Percentiles rank a stretch among this genome's conserved stretches.
phyloP scores from a whole-genome alignment of 1,140 invertebrate genomes.

The Polypedilum vanderplanki region DNA sequence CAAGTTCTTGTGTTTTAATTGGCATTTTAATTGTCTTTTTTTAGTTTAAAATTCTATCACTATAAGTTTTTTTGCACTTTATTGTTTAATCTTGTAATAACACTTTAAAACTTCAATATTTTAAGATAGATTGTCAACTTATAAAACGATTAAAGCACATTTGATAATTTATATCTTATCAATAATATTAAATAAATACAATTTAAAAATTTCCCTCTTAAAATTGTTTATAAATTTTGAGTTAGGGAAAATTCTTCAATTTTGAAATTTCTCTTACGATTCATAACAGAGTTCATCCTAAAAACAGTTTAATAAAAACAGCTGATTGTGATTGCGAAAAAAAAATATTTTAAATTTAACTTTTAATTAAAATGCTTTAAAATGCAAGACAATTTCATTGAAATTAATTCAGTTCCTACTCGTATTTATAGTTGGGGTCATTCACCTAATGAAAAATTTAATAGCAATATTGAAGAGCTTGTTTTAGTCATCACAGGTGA shows the following conservation, averaged over 20 bases:
- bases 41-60: not conserved
- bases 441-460: constrained; percentile 56
- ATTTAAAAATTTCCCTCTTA: too few species aligned
- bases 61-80: not conserved
- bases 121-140: not conserved
- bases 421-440: constrained; percentile 59
- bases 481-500: constrained; percentile 64
- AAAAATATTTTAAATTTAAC: not conserved
- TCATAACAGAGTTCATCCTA: too few species aligned
- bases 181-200: not conserved
- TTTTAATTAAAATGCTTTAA: constrained; percentile 30
- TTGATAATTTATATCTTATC: too few species aligned
- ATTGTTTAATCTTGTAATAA: not conserved
- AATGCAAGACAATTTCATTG: constrained; percentile 52
- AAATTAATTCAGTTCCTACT: constrained; percentile 56
- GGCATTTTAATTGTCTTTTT: not conserved
- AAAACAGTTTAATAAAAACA: too few species aligned
- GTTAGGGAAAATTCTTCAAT: not conserved
- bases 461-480: constrained; percentile 48
- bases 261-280: not conserved
- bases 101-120: not conserved
- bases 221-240: not conserved
- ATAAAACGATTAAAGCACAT: too few species aligned
- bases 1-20: not conserved
- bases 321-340: too few species aligned